A percentile compares a stretch with the other conserved stretches of the same genome.
Evolutionary conservation across 2,113 vertebrate species (phyloP).

Genomic region (Columba janthina): DNA sequence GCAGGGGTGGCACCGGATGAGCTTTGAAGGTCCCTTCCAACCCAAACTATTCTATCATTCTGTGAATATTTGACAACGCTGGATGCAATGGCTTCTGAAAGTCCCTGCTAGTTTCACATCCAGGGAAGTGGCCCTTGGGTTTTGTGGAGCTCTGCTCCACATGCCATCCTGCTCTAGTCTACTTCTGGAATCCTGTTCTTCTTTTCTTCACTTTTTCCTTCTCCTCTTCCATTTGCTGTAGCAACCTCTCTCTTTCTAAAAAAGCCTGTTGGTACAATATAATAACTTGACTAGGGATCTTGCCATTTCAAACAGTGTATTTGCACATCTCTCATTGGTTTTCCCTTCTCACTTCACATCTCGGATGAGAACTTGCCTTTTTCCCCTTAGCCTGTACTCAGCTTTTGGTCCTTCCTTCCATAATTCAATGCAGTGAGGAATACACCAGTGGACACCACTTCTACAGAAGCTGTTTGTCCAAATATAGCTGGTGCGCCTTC

Average conservation of each 20-base stretch:
- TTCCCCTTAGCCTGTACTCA: background rate
- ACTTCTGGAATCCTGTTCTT: background rate
- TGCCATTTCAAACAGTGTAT: background rate
- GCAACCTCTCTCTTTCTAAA: background rate
- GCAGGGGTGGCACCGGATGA: no score
- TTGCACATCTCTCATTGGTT: background rate
- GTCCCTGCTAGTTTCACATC: background rate
- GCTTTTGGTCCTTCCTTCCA: background rate
- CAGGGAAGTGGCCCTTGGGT: background rate
- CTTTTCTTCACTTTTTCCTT: background rate
- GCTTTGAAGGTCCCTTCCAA: no score
- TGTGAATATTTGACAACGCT: no score
- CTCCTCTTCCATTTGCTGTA: constrained; percentile 4
- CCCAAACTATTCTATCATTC: no score
- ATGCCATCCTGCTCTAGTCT: background rate
- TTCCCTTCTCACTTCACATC: background rate
- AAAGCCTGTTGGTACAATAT: background rate
- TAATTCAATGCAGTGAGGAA: background rate
- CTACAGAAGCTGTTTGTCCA: background rate
- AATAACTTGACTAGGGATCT: background rate
- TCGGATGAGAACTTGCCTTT: background rate
- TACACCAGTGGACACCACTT: background rate
- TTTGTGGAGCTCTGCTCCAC: background rate
- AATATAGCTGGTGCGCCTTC: background rate
- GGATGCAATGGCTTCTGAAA: background rate